A percentile compares a stretch with the other conserved stretches of the same genome.
Evolutionary conservation across 2,113 vertebrate species (phyloP).

Genomic region (Geococcyx californianus): DNA sequence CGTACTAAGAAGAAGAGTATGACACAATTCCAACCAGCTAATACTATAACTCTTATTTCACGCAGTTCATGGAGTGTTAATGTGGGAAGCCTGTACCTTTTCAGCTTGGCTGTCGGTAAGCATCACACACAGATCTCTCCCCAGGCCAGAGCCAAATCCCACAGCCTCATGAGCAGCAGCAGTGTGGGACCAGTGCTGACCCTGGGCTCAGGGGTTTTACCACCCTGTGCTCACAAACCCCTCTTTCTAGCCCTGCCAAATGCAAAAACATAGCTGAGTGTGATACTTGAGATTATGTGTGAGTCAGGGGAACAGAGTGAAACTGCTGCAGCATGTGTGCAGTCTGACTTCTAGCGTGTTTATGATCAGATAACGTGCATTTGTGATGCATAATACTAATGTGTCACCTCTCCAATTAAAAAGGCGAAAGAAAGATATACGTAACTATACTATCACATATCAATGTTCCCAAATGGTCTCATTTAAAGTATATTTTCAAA

Average conservation of each 20-base stretch:
- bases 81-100: not conserved
- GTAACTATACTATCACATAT: no score
- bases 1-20: not conserved
- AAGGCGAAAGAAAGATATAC: not conserved
- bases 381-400: fast-evolving
- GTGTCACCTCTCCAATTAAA: not conserved
- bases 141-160: not conserved
- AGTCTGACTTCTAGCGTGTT: fast-evolving
- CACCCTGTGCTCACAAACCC: not conserved
- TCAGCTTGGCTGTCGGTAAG: not conserved
- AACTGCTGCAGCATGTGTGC: fast-evolving
- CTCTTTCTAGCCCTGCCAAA: not conserved
- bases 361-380: fast-evolving
- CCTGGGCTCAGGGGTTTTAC: fast-evolving
- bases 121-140: fast-evolving
- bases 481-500: not conserved
- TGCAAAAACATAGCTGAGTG: not conserved
- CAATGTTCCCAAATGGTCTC: not conserved
- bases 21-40: not conserved
- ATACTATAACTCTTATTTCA: not conserved
- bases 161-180: not conserved
- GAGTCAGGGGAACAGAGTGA: not conserved
- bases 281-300: not conserved
- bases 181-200: not conserved
- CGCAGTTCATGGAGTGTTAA: not conserved